Evolutionary conservation across 1,140 invertebrate genomes (phyloP), one percentile per base, ranked within the genome.

Genomic region (Drosophila lacteicornis): DNA sequence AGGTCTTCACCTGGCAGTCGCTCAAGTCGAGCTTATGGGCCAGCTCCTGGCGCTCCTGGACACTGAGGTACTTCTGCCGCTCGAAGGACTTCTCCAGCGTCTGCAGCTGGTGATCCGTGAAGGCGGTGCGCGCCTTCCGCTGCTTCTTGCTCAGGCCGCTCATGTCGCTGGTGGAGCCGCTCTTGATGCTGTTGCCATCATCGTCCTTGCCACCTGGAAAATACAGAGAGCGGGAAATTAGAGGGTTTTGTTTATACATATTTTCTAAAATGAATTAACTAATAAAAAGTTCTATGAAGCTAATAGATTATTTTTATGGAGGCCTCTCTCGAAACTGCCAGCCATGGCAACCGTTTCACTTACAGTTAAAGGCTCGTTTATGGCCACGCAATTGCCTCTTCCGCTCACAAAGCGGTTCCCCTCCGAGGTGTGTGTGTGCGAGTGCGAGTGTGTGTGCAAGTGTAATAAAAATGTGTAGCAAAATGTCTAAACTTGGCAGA

Each of bases 1-100:
- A 99, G 63, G 99, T 99, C 93, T 99, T 99, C 81, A 99, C 99
- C 95, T 99, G 99, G 13, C 99, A 99, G 93, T 99, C 99, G 9
- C 97, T 98, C 27, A 99, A 94, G 69, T 98, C 97, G 42, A 99
- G 94, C 93, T 99, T 98, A 33, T 98, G 97, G 0, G 99, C 99
- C 69, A 99, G 94, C 94, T 99, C 98, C 97, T 99, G 99, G 66
- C 99, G 94, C 93, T 99, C 99, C 92, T 99, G 98, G 6, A 99
- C 99, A 85, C 97, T 99, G 27, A 99, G 95, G 94, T 99, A 99
- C 93, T 99, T 99, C 93, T 99, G 98, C 74, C 98, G 94, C 93
- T 99, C 98, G 93, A 99, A 99, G 67, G 97, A 98, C 93, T 98
- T 99, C 93, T 99, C 99, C 80, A 99, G 93, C 4, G 98, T 98